These are phyloP conservation scores for Sebastes wilsoni DNA, from an alignment of 2,797 vertebrate species.

Conservation along the genomic window DNA sequence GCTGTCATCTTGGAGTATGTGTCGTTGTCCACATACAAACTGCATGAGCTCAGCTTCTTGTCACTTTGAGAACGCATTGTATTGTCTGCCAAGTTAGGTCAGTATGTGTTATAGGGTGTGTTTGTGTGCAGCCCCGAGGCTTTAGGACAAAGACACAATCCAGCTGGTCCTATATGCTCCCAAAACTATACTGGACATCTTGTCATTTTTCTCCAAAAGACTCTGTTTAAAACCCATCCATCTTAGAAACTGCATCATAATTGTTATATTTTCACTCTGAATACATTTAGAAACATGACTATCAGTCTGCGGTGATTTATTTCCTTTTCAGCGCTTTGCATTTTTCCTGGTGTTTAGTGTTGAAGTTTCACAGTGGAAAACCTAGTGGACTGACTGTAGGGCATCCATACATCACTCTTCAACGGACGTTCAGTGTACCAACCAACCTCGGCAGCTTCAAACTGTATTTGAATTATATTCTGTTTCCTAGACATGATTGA, in stretches of 20 bases:
- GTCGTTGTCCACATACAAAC: not conserved
- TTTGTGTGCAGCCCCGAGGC: not conserved
- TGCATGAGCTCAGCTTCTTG: constrained; percentile 8
- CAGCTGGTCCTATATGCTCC: not conserved
- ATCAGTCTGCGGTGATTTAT: not conserved
- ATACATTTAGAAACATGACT: not conserved
- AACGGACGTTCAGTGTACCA: not conserved
- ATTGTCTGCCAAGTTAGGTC: not conserved
- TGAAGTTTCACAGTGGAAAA: constrained; percentile 9
- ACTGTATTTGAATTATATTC: constrained; percentile 39
- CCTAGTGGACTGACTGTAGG: not conserved
- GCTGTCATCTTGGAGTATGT: not conserved
- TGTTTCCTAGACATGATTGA: constrained; percentile 70
- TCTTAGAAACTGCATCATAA: not conserved
- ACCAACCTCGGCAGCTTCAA: constrained; percentile 11
- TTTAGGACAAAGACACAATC: not conserved
- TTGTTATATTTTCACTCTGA: not conserved
- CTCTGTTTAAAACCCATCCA: not conserved
- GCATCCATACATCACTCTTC: constrained; percentile 8
- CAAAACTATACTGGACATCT: not conserved
- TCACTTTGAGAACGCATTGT: not conserved
- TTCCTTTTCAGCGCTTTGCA: not conserved
- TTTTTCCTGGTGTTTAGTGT: constrained; percentile 7
- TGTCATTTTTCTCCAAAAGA: not conserved
- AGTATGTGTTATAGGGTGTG: not conserved